A percentile compares a stretch with the other conserved stretches of the same genome.
Evolutionary conservation across 2,888 invertebrate genomes (phyloP).

Genomic region (Horisme vitalbata): DNA sequence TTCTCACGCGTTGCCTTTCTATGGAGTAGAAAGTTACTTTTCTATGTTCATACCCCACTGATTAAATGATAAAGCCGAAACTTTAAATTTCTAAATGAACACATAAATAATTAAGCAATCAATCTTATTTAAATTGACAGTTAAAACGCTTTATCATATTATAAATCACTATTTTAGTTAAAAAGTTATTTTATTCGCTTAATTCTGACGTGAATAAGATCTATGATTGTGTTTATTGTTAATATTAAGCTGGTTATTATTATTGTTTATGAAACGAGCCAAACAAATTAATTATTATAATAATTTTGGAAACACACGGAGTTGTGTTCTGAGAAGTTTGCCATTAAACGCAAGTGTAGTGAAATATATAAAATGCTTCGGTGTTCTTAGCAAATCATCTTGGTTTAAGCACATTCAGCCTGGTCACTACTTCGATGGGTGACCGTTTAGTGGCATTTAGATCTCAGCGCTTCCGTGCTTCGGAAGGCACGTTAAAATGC

Average conservation of each 20-base stretch:
- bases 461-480: too few relatives aligned
- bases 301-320: slow-evolving; percentile 26
- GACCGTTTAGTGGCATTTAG: too few relatives aligned
- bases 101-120: slow-evolving; percentile 6
- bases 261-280: slow-evolving; percentile 25
- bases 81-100: too few relatives aligned
- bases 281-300: slow-evolving; percentile 30
- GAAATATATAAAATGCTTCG: background rate
- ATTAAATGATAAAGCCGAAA: too few relatives aligned
- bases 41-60: too few relatives aligned
- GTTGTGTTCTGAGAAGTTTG: background rate
- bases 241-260: too few relatives aligned
- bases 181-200: slow-evolving; percentile 20
- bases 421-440: too few relatives aligned
- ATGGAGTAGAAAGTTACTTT: too few relatives aligned
- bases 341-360: background rate
- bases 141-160: slow-evolving; percentile 8
- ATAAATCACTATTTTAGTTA: slow-evolving; percentile 3
- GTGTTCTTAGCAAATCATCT: too few relatives aligned
- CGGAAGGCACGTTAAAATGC: too few relatives aligned
- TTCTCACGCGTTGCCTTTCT: too few relatives aligned
- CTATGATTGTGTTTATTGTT: slow-evolving; percentile 33
- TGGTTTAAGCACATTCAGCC: too few relatives aligned
- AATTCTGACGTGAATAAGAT: slow-evolving; percentile 37
- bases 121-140: slow-evolving; percentile 18